Base-by-base conservation (phyloP, 2,113 vertebrate genomes). In the Rhinoderma darwinii region DNA sequence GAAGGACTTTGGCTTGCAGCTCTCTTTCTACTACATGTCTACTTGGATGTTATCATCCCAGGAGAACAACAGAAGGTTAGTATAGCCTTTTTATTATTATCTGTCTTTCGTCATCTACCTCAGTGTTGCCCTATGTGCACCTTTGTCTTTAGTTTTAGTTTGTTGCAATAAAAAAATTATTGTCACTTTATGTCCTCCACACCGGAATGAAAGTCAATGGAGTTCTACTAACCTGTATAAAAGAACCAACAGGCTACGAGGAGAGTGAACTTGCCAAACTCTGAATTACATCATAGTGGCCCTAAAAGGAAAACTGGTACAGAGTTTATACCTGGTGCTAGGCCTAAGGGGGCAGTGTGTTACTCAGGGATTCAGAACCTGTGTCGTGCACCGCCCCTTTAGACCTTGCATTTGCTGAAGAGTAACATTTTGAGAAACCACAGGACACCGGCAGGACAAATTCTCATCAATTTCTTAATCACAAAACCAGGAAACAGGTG, bases 401-500 rank as follows among this genome's bases (percentile, higher is more conserved):
- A 1, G 3, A 27, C 14, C 1, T 20, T 72, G 66, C 32, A 70
- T 6, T 20, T 70, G 66, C 63, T 68, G 15, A 68, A 68, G 63
- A 35, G 30, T 14, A 68, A 37, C 32, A 70, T 70, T 35, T 41
- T 27, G 50, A 80, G 2, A 61, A 15, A 27, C 5, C 3, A 25
- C 15, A 25, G 41, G 32, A 61, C 4, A 56, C 56, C 22, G 56
- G 0, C 32, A 14, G 41, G 54, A 81, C 14, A 81, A 81, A 81
- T 81, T 61, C 5, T 18, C 17, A 63, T 17, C 10, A 41, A 30
- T 61, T 30, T 37, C 30, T 1, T 32, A 32, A 54, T 5, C 35
- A 11, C 35, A 43, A 80, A 80, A 81, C 37, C 78, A 63, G 37
- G 27, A 66, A 41, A 63, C 79, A 63, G 79, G 79, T 44, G 79